phyloP scores from a whole-genome alignment of 2,888 invertebrate species.

The Cephonodes hylas region DNA sequence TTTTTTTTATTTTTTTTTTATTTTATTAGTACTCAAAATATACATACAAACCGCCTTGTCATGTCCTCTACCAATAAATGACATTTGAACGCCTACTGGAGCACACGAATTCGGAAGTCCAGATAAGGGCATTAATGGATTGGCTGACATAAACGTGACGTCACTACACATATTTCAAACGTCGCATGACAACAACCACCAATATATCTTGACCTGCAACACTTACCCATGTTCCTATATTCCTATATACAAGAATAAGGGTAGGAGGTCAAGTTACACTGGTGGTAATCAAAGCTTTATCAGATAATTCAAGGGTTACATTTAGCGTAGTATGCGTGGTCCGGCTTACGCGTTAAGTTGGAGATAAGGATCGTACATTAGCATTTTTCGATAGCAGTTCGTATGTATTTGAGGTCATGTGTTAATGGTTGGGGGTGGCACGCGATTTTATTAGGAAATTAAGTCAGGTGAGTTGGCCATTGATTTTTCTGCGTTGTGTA shows the following conservation, averaged over 20 bases:
- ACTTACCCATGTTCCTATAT: not conserved
- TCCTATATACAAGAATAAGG: slow-evolving; percentile 1
- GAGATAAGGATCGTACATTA: slow-evolving; percentile 72
- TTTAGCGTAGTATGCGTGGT: slow-evolving; percentile 73
- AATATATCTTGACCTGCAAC: slow-evolving; percentile 35
- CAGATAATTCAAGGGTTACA: slow-evolving; percentile 76
- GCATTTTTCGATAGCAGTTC: slow-evolving; percentile 67
- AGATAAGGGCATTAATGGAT: slow-evolving; percentile 80
- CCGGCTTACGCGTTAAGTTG: slow-evolving; percentile 67
- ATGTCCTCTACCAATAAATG: slow-evolving; percentile 62
- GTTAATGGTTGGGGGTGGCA: slow-evolving; percentile 54
- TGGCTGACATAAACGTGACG: slow-evolving; percentile 80
- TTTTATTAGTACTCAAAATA: not conserved
- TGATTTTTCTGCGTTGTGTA: slow-evolving; percentile 28
- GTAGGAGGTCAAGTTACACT: slow-evolving; percentile 35
- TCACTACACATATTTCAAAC: slow-evolving; percentile 77
- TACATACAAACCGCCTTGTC: slow-evolving; percentile 38
- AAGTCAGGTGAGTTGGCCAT: slow-evolving; percentile 14
- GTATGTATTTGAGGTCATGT: slow-evolving; percentile 75
- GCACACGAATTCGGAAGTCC: slow-evolving; percentile 75
- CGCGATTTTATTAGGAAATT: slow-evolving; percentile 46
- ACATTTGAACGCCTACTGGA: slow-evolving; percentile 45
- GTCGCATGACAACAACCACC: slow-evolving; percentile 63
- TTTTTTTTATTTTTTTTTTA: too few species aligned
- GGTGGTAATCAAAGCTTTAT: slow-evolving; percentile 58